Evolutionary conservation across 2,113 vertebrate species (phyloP).

Genomic region (Maylandia zebra): DNA sequence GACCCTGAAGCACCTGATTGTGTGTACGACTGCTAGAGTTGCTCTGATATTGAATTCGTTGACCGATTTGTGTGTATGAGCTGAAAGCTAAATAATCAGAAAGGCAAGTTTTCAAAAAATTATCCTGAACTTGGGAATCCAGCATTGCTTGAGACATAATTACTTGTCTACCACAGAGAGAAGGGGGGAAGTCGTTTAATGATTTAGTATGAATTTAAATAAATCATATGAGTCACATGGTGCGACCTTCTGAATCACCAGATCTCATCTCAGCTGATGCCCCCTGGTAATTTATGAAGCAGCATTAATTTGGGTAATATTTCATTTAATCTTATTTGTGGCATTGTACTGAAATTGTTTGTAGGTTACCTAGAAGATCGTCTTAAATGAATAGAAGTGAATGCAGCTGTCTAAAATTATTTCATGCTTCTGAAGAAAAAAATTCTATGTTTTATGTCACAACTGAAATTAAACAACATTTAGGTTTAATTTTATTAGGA

Average conservation of each 20-base stretch:
- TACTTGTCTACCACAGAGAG: not conserved
- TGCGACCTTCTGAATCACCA: not conserved
- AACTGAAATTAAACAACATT: not conserved
- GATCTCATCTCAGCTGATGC: not conserved
- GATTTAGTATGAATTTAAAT: not conserved
- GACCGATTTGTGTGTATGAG: not conserved
- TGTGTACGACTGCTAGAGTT: not conserved
- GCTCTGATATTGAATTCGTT: not conserved
- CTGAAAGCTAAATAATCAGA: not conserved
- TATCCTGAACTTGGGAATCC: not conserved
- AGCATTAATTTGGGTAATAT: not conserved
- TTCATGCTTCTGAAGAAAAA: not conserved
- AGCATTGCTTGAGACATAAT: not conserved
- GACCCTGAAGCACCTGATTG: not conserved
- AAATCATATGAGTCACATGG: not conserved
- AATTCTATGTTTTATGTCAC: not conserved
- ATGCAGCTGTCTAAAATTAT: not conserved
- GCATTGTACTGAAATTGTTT: too few species aligned
- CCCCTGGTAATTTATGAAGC: not conserved
- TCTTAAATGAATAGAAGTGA: not conserved
- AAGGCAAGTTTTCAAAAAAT: not conserved
- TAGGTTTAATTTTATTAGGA: not conserved
- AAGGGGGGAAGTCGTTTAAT: not conserved
- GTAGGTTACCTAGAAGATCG: not conserved
- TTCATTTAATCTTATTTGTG: not conserved